phyloP scores from a whole-genome alignment of 1,140 invertebrate species.

The Ylistrum balloti region DNA sequence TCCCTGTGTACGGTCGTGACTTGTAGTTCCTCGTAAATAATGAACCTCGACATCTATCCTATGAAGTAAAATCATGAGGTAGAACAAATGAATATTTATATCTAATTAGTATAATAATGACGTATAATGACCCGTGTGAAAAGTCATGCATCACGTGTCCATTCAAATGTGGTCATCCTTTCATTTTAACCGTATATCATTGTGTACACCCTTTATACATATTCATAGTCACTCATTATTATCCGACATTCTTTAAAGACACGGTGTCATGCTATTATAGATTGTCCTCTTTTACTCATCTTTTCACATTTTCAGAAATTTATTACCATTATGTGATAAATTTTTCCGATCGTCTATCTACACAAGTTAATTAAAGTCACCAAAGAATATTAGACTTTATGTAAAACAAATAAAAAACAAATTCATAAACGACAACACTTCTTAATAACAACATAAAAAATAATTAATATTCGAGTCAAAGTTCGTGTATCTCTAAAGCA shows the following conservation, averaged over 20 bases:
- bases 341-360: too few species aligned
- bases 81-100: slow-evolving; percentile 29
- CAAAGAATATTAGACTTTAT: too few species aligned
- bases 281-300: too few species aligned
- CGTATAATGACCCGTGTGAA: neutral
- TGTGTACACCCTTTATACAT: neutral
- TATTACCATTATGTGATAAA: too few species aligned
- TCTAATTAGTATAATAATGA: slow-evolving; percentile 2
- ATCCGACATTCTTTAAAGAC: neutral
- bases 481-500: too few species aligned
- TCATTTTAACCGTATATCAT: neutral
- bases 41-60: neutral
- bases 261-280: neutral
- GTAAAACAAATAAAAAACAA: too few species aligned
- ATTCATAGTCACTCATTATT: neutral
- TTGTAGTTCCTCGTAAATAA: neutral
- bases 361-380: too few species aligned
- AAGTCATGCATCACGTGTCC: neutral
- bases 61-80: neutral
- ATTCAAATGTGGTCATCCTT: slow-evolving; percentile 9
- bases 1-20: neutral
- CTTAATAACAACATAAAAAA: too few species aligned
- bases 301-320: too few species aligned
- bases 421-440: too few species aligned
- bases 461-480: too few species aligned